A percentile compares a stretch with the other conserved stretches of the same genome.
phyloP scores from a whole-genome alignment of 2,888 invertebrate species.

The Schizaphis graminum region DNA sequence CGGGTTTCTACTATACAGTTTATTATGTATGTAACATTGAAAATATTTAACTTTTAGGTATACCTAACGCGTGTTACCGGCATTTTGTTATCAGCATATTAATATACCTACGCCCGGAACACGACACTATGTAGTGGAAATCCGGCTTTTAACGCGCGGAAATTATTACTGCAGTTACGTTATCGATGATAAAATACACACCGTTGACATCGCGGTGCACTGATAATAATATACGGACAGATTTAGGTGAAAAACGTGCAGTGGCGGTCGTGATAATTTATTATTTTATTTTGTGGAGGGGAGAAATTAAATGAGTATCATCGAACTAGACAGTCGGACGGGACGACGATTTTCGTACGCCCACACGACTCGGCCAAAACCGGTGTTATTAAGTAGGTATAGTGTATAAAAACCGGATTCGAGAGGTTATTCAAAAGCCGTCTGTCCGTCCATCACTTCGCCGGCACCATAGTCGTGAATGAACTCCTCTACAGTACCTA shows the following conservation, averaged over 20 bases:
- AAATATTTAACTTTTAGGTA: background rate
- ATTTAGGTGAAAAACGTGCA: background rate
- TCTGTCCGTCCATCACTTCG: background rate
- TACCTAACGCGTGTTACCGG: background rate
- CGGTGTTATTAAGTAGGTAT: background rate
- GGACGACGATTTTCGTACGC: conserved; percentile 19
- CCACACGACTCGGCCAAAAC: conserved; percentile 22
- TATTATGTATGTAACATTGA: background rate
- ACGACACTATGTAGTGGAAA: background rate
- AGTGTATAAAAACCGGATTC: conserved; percentile 28
- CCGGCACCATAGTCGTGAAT: background rate
- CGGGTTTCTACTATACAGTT: background rate
- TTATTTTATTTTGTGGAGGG: background rate
- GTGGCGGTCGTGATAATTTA: background rate
- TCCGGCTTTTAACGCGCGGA: background rate
- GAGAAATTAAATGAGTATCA: background rate
- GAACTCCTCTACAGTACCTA: conserved; percentile 9
- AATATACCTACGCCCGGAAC: background rate
- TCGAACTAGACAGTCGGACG: conserved; percentile 53
- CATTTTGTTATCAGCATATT: background rate
- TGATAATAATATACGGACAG: background rate
- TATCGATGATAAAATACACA: background rate
- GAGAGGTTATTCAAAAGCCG: background rate
- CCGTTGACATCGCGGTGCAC: background rate
- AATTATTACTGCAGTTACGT: background rate